Evolutionary conservation across 1,140 invertebrate species (phyloP).

Genomic region (Chironomus striatipennis): DNA sequence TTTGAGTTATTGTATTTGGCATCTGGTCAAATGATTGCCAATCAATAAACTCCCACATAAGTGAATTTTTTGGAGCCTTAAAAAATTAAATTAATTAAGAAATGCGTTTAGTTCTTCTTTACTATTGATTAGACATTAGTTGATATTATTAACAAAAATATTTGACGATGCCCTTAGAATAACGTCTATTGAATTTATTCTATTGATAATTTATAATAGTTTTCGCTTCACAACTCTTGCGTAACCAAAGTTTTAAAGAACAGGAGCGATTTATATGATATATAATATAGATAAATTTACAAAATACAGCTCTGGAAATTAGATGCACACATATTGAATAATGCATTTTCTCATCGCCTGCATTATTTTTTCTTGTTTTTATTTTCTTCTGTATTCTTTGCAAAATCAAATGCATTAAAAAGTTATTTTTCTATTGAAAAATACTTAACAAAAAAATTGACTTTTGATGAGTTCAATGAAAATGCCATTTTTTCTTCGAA

Average conservation of each 20-base stretch:
- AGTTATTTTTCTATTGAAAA: background rate
- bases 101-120: background rate
- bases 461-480: conserved; percentile 7
- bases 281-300: background rate
- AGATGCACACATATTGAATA: background rate
- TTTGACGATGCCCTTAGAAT: too few species aligned
- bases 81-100: background rate
- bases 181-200: background rate
- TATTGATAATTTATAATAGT: conserved; percentile 19
- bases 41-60: conserved; percentile 12
- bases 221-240: conserved; percentile 20
- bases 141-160: too few species aligned
- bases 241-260: conserved; percentile 1
- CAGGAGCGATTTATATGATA: background rate
- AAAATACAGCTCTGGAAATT: background rate
- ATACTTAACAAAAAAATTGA: background rate
- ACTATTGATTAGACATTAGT: background rate
- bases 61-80: background rate
- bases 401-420: background rate
- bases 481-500: background rate
- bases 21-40: conserved; percentile 21
- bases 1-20: background rate
- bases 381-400: background rate
- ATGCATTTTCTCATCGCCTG: conserved; percentile 11
- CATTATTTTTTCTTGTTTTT: background rate